Base-by-base conservation (phyloP, 2,113 vertebrate genomes). In the Dipodomys ordii region DNA sequence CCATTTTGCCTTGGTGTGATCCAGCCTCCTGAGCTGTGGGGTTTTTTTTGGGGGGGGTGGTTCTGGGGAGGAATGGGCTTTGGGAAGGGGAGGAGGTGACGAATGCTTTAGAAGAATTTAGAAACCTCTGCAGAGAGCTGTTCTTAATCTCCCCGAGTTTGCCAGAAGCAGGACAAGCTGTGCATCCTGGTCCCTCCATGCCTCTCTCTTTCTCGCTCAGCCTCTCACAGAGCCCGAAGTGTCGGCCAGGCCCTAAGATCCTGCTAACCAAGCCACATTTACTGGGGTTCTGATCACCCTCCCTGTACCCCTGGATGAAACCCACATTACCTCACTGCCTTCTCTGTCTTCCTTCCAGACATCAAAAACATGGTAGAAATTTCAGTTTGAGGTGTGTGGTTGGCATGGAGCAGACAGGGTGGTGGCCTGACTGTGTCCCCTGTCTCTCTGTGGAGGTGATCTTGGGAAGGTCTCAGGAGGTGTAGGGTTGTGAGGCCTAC, bases 141-240 rank as follows among this genome's bases (percentile, higher is more conserved):
- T 28, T 85, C 60, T 60, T 64, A 35, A 65, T 32, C 2, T 10
- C 76, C 35, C 0, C 10, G 12, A 2, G 68, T 20, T 12, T 7
- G 28, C 53, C 5, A 22, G 53, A 23, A 25, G 16, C 4, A 69
- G 72, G 82, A 12, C 49, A 9, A 0, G 4, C 25, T 62, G 64
- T 67, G 22, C 3, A 0, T 62, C 60, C 20, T 1, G 32, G 44
- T 20, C 3, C 2, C 23, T 27, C 35, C 19, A 3, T 2, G 2
- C 8, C 3, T 25, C 1, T 10, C 35, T 32, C 10, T 13, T 39
- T 23, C 44, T 62, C 9, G 0, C 49, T 39, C 35, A 16, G 64
- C 7, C 60, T 62, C 67, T 74, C 6, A 39, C 39, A 39, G 39
- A 39, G 39, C 39, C 39, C 39, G 39, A 39, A 39, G 39, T 39